phyloP scores from a whole-genome alignment of 2,113 vertebrate species.

The Cynocephalus volans region DNA sequence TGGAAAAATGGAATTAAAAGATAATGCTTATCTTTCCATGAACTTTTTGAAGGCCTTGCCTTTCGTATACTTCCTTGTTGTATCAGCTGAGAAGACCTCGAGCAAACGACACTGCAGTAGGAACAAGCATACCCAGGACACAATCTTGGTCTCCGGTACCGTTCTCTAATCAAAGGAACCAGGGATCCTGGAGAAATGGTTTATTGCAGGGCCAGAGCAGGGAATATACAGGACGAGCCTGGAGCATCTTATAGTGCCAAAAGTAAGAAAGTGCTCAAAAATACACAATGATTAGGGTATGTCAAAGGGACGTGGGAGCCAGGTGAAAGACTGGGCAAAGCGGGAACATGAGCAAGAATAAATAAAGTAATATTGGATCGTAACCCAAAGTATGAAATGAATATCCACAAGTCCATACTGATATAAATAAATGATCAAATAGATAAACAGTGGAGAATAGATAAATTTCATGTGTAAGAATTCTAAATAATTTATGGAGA shows the following conservation, averaged over 20 bases:
- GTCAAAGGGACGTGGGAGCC: background rate
- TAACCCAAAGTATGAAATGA: background rate
- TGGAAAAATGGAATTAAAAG: too few species aligned
- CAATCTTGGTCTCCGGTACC: background rate
- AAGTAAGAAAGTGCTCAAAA: slow-evolving; percentile 29
- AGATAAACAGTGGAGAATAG: background rate
- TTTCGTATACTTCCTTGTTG: background rate
- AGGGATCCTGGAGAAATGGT: background rate
- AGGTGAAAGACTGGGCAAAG: background rate
- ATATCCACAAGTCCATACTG: background rate
- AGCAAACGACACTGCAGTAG: background rate
- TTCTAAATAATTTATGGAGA: background rate
- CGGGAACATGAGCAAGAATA: background rate
- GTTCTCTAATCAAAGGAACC: background rate
- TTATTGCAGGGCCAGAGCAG: background rate
- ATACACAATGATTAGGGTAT: background rate
- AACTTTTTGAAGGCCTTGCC: too few species aligned
- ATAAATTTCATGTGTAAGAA: background rate
- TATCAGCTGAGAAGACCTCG: background rate
- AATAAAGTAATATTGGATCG: background rate
- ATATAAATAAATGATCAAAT: background rate
- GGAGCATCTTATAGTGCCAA: background rate
- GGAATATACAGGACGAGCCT: background rate
- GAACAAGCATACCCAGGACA: background rate
- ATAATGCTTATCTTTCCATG: too few species aligned